These are phyloP conservation scores for Eupithecia vulgata DNA, from an alignment of 2,888 invertebrate species.

Conservation along the genomic window DNA sequence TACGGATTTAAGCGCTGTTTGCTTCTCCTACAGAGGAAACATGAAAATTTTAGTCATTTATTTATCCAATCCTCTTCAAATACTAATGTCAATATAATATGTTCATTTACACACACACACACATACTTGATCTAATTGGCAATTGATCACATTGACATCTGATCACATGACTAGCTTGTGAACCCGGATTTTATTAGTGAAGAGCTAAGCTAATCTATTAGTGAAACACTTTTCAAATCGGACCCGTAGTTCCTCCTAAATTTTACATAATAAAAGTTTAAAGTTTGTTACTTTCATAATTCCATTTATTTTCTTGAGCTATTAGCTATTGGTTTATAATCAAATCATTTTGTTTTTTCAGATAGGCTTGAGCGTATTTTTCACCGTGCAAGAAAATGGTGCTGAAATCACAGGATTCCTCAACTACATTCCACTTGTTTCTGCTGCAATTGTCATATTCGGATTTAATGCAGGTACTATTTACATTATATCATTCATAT, in stretches of 20 bases:
- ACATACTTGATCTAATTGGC: no score
- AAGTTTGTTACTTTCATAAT: not conserved
- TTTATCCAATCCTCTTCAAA: not conserved
- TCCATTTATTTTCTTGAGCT: not conserved
- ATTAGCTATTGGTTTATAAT: not conserved
- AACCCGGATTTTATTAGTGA: no score
- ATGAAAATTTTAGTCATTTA: no score
- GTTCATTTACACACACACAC: no score
- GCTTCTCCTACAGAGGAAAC: no score
- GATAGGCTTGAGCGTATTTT: conserved; percentile 59
- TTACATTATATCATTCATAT: not conserved
- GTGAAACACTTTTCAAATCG: no score
- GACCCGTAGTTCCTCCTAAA: not conserved
- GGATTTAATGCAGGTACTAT: conserved; percentile 52
- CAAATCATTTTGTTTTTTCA: conserved; percentile 32
- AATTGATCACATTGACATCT: no score
- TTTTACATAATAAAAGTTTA: not conserved
- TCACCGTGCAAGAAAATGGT: conserved; percentile 47
- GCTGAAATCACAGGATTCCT: conserved; percentile 52
- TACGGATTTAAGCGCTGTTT: no score
- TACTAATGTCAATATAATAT: no score
- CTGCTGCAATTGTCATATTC: conserved; percentile 55
- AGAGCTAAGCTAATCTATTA: no score
- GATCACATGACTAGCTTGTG: no score
- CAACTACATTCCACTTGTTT: conserved; percentile 60